phyloP scores from a whole-genome alignment of 35 echinoderm and acorn worm species.

The Apostichopus japonicus region DNA sequence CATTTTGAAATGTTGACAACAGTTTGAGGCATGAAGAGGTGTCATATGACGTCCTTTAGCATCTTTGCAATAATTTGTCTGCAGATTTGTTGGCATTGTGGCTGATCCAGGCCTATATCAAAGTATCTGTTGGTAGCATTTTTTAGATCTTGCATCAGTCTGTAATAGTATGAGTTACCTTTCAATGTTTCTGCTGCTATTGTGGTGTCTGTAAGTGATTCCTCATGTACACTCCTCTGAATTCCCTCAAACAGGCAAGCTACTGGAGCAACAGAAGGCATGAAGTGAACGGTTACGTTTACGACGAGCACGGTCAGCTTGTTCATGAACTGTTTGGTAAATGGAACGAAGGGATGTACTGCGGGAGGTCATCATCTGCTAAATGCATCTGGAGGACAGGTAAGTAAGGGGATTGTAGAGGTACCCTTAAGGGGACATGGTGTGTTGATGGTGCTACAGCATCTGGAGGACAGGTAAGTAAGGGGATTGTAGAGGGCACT shows the following conservation, averaged over 20 bases:
- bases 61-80: too few relatives aligned
- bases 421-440: neutral
- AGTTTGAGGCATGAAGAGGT: too few relatives aligned
- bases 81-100: too few relatives aligned
- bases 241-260: slow-evolving; percentile 65
- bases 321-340: slow-evolving; percentile 98
- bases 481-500: too few relatives aligned
- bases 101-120: too few relatives aligned
- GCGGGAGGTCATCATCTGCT: slow-evolving; percentile 88
- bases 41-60: too few relatives aligned
- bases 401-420: slow-evolving; percentile 1
- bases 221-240: neutral
- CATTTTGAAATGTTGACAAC: too few relatives aligned
- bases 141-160: too few relatives aligned
- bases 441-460: too few relatives aligned
- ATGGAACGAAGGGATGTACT: slow-evolving; percentile 98
- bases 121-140: too few relatives aligned
- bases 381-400: slow-evolving; percentile 98
- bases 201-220: neutral
- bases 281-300: slow-evolving; percentile 83
- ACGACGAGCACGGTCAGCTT: slow-evolving; percentile 82
- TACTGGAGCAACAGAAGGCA: slow-evolving; percentile 97
- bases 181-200: neutral
- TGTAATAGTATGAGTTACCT: too few relatives aligned
- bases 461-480: too few relatives aligned